A percentile compares a stretch with the other conserved stretches of the same genome.
These are phyloP conservation scores for Xiphorhynchus elegans DNA, from an alignment of 2,113 vertebrate species.

Conservation along the genomic window DNA sequence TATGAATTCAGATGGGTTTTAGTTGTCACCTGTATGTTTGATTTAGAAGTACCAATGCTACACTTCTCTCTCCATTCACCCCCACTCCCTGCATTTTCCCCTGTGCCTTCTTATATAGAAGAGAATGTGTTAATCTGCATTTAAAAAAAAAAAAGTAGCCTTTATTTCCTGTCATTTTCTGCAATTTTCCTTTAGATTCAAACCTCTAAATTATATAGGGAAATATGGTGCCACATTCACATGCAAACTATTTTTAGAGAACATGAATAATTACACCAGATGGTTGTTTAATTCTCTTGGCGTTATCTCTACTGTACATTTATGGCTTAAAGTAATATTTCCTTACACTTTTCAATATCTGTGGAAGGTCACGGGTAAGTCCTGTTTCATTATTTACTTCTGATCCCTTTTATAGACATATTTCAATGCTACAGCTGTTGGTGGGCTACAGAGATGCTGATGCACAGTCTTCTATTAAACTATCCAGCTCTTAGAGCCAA, in stretches of 20 bases:
- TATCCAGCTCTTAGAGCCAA: not conserved
- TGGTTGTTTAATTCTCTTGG: constrained; percentile 77
- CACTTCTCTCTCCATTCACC: not conserved
- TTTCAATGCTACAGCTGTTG: constrained; percentile 34
- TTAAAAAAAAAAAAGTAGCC: not conserved
- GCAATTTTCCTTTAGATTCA: constrained; percentile 56
- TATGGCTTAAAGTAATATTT: constrained; percentile 70
- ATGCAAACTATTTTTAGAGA: constrained; percentile 76
- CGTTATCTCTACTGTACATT: constrained; percentile 75
- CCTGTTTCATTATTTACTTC: constrained; percentile 39
- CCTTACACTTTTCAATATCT: constrained; percentile 64
- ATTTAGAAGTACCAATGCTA: not conserved
- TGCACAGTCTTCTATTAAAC: constrained; percentile 34
- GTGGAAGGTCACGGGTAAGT: constrained; percentile 30
- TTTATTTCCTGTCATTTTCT: constrained; percentile 47
- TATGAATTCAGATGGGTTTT: not conserved
- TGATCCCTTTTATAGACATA: constrained; percentile 32
- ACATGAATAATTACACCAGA: constrained; percentile 78
- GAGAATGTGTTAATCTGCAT: not conserved
- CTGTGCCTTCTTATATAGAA: not conserved
- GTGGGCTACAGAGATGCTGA: constrained; percentile 48
- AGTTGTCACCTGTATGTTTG: not conserved
- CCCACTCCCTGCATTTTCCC: not conserved
- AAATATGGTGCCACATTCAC: constrained; percentile 64
- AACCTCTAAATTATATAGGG: constrained; percentile 57